Percentiles rank a stretch among this genome's conserved stretches.
Evolutionary conservation across 2,113 vertebrate species (phyloP).

Genomic region (Cryptotis parvus): DNA sequence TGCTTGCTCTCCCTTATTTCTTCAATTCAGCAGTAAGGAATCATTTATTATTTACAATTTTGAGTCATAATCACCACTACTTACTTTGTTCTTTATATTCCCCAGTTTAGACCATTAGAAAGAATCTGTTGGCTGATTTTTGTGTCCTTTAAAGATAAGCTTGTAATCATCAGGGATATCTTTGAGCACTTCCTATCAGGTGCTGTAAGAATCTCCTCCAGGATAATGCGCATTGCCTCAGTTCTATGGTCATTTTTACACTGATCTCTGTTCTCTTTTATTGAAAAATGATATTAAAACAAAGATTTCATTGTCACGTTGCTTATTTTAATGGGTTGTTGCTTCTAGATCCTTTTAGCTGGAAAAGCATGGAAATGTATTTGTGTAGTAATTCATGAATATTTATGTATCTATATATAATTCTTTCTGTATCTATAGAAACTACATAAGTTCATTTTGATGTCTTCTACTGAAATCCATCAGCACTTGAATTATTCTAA

Average conservation of each 20-base stretch:
- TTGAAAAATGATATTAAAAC: conserved; percentile 8
- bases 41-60: not conserved
- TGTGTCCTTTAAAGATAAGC: not conserved
- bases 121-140: not conserved
- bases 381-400: not conserved
- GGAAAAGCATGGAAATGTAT: not conserved
- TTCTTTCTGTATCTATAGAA: not conserved
- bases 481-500: conserved; percentile 2
- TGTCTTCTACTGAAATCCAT: not conserved
- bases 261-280: not conserved
- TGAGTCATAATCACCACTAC: not conserved
- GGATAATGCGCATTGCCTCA: not conserved
- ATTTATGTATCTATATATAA: not conserved
- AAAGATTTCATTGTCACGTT: not conserved
- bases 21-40: not conserved
- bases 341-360: not conserved
- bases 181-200: not conserved
- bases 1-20: conserved; percentile 7
- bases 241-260: not conserved
- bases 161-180: not conserved
- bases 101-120: not conserved
- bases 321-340: not conserved
- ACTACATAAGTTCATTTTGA: not conserved
- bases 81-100: not conserved
- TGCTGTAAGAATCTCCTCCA: not conserved